phyloP scores from a whole-genome alignment of 35 echinoderm and acorn worm species.

The Chiridota heheva region DNA sequence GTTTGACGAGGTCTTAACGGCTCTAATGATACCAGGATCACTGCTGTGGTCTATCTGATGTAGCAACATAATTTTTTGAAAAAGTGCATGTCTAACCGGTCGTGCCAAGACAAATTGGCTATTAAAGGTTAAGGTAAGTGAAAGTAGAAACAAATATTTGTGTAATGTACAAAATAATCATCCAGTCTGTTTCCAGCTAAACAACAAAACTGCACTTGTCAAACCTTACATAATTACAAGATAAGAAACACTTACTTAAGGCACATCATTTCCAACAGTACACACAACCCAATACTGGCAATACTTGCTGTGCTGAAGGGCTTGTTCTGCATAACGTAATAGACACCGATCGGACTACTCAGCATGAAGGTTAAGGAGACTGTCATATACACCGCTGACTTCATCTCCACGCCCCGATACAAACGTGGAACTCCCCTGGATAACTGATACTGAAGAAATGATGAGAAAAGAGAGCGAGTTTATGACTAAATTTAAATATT shows the following conservation, averaged over 20 bases:
- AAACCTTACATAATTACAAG: neutral
- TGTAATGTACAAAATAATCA: neutral
- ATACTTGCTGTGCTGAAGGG: constrained; percentile 71
- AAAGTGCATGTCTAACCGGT: neutral
- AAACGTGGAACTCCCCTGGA: constrained; percentile 52
- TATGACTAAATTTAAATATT: too few species aligned
- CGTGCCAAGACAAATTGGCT: neutral
- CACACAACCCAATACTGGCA: constrained; percentile 77
- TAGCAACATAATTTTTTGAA: too few species aligned
- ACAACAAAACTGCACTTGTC: neutral
- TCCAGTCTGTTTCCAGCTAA: neutral
- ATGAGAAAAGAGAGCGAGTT: neutral
- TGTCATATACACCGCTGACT: constrained; percentile 35
- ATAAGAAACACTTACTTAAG: constrained; percentile 67
- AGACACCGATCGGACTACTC: constrained; percentile 54
- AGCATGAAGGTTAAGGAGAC: constrained; percentile 60
- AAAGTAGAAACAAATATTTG: neutral
- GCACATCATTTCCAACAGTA: constrained; percentile 85
- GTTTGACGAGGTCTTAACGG: too few species aligned
- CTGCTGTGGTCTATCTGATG: too few species aligned
- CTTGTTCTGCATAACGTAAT: constrained; percentile 50
- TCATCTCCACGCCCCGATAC: constrained; percentile 55
- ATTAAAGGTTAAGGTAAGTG: too few species aligned
- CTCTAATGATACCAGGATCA: too few species aligned
- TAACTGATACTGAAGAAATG: constrained; percentile 69